A percentile compares a stretch with the other conserved stretches of the same genome.
Conservation (phyloP, 37 sponge, comb jelly and placozoan species). For the Eunapius fragilis region DNA sequence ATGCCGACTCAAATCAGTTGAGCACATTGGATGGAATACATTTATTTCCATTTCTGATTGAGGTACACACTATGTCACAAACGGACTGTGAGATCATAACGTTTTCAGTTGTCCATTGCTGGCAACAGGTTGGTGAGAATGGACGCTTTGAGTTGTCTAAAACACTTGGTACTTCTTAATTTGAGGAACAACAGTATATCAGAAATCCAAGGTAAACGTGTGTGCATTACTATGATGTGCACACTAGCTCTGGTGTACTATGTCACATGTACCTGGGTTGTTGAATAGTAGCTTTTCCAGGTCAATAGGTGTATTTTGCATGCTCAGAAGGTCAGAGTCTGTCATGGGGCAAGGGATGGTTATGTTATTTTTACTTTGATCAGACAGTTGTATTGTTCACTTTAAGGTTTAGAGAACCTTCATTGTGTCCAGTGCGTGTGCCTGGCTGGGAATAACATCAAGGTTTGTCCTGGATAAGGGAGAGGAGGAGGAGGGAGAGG, state of each 20-base stretch:
- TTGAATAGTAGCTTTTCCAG: too few species aligned
- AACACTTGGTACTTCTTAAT: conserved; percentile 55
- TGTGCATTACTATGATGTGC: background rate
- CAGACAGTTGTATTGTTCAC: too few species aligned
- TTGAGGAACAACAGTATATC: conserved; percentile 66
- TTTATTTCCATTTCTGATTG: conserved; percentile 38
- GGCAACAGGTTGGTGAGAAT: conserved; percentile 58
- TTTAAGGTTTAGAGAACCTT: conserved; percentile 39
- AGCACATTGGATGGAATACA: conserved; percentile 54
- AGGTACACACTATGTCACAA: too few species aligned
- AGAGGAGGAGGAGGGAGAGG: too few species aligned
- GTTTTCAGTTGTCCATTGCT: conserved; percentile 53
- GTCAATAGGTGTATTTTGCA: background rate
- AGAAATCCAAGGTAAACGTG: conserved; percentile 39
- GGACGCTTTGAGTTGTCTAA: conserved; percentile 22
- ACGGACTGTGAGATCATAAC: background rate
- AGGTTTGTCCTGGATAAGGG: conserved; percentile 20
- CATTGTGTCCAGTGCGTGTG: conserved; percentile 62
- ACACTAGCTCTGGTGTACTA: too few species aligned
- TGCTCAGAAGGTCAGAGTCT: too few species aligned
- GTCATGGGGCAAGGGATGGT: too few species aligned
- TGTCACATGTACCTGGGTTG: too few species aligned
- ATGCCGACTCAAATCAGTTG: conserved; percentile 50
- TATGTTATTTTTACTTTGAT: too few species aligned
- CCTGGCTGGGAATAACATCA: conserved; percentile 70